Conservation (phyloP, 53 echinoderm and acorn worm genomes). For the Actinopyga echinites region DNA sequence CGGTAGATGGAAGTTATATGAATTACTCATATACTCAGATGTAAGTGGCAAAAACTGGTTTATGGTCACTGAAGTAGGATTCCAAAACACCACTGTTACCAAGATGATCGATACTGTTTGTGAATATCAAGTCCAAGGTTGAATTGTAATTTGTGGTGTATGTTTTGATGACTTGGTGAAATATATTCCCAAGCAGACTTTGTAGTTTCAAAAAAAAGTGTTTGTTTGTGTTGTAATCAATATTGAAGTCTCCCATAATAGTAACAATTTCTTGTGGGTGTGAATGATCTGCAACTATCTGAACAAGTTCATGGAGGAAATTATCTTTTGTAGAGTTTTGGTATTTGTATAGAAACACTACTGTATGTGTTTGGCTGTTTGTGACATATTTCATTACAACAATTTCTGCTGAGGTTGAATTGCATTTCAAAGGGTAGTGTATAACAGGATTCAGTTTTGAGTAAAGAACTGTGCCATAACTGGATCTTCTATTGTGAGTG, state of each 20-base stretch:
- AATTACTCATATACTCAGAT: too few relatives aligned
- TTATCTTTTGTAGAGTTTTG: neutral
- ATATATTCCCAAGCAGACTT: neutral
- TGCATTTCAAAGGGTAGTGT: neutral
- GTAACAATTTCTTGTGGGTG: neutral
- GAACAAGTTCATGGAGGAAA: neutral
- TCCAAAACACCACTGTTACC: neutral
- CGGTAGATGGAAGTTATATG: too few relatives aligned
- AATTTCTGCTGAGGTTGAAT: neutral
- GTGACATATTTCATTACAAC: neutral
- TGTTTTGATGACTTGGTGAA: neutral
- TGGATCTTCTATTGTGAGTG: too few relatives aligned
- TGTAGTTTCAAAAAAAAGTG: neutral
- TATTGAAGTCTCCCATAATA: constrained; percentile 10
- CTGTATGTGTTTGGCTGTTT: neutral
- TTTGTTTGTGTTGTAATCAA: neutral
- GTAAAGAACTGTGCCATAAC: too few relatives aligned
- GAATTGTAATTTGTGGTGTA: neutral
- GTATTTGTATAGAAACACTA: neutral
- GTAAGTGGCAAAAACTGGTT: neutral
- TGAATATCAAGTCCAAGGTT: neutral
- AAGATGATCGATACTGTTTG: neutral
- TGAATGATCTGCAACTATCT: neutral
- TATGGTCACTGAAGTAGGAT: constrained; percentile 26
- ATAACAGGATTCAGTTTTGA: too few relatives aligned